Evolutionary conservation across 2,888 invertebrate genomes (phyloP).

Genomic region (Amiota communis): DNA sequence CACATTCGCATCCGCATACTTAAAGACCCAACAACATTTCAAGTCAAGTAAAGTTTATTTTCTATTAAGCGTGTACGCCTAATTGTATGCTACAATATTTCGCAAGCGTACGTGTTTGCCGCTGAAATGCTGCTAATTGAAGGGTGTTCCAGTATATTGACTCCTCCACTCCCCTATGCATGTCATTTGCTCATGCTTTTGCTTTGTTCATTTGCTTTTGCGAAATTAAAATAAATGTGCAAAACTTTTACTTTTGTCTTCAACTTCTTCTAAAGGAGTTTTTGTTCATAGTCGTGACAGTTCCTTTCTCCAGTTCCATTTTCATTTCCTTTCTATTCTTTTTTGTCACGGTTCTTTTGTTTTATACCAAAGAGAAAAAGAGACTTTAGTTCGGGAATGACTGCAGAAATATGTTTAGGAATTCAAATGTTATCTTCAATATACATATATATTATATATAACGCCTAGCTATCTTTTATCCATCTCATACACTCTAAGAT

Average conservation of each 20-base stretch:
- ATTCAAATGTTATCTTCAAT: slow-evolving; percentile 56
- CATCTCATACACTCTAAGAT: slow-evolving; percentile 1
- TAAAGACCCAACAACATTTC: slow-evolving; percentile 11
- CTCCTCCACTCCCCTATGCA: not conserved
- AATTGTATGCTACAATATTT: slow-evolving; percentile 59
- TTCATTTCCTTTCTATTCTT: not conserved
- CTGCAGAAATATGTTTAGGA: slow-evolving; percentile 49
- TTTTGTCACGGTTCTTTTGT: not conserved
- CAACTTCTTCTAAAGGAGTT: slow-evolving; percentile 8
- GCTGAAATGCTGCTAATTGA: slow-evolving; percentile 45
- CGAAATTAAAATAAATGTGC: slow-evolving; percentile 63
- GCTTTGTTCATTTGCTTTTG: not conserved
- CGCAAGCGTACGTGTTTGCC: slow-evolving; percentile 36
- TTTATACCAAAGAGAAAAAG: no score
- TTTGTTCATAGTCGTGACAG: slow-evolving; percentile 5
- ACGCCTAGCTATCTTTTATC: slow-evolving; percentile 46
- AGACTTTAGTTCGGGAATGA: no score
- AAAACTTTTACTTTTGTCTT: slow-evolving; percentile 29
- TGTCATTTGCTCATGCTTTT: not conserved
- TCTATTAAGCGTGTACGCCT: slow-evolving; percentile 50
- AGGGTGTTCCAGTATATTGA: slow-evolving; percentile 24
- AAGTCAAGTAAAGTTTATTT: slow-evolving; percentile 35
- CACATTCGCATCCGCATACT: slow-evolving; percentile 30
- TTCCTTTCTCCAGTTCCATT: not conserved
- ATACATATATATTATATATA: slow-evolving; percentile 31